Percentiles rank a stretch among this genome's conserved stretches.
phyloP scores from a whole-genome alignment of 2,888 invertebrate genomes.

The Conomelus anceps region DNA sequence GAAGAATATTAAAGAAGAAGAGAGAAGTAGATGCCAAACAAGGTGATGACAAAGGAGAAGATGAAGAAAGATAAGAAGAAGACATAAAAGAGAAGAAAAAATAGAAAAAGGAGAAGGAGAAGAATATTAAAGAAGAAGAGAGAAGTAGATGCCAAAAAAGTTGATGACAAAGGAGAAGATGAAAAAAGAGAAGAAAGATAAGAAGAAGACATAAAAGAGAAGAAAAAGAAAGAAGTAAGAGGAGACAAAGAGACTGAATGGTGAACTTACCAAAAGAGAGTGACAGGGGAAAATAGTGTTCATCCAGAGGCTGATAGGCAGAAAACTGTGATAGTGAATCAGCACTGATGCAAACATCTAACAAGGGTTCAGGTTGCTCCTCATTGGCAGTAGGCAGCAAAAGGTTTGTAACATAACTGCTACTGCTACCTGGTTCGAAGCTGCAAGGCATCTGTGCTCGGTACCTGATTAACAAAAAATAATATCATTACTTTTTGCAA shows the following conservation, averaged over 20 bases:
- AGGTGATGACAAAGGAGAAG: no score
- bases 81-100: no score
- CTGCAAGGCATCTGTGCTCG: slow-evolving; percentile 68
- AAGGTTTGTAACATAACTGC: slow-evolving; percentile 15
- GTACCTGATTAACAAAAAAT: neutral
- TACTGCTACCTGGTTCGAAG: neutral
- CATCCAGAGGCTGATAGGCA: slow-evolving; percentile 64
- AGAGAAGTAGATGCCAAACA: no score
- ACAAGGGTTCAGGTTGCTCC: slow-evolving; percentile 29
- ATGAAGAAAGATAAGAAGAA: no score
- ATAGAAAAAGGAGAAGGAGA: no score
- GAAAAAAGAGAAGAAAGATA: no score
- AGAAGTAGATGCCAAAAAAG: no score
- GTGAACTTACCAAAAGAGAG: slow-evolving; percentile 65
- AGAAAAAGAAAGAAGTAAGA: no score
- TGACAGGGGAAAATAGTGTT: slow-evolving; percentile 78
- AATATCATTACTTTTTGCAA: neutral
- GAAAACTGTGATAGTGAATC: slow-evolving; percentile 53
- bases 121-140: no score
- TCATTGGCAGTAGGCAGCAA: slow-evolving; percentile 11
- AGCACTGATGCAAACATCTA: slow-evolving; percentile 51
- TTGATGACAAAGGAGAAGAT: no score
- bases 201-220: no score
- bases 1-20: no score
- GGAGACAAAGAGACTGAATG: neutral